phyloP scores from a whole-genome alignment of 2,797 vertebrate genomes.

The Cirrhinus mrigala region DNA sequence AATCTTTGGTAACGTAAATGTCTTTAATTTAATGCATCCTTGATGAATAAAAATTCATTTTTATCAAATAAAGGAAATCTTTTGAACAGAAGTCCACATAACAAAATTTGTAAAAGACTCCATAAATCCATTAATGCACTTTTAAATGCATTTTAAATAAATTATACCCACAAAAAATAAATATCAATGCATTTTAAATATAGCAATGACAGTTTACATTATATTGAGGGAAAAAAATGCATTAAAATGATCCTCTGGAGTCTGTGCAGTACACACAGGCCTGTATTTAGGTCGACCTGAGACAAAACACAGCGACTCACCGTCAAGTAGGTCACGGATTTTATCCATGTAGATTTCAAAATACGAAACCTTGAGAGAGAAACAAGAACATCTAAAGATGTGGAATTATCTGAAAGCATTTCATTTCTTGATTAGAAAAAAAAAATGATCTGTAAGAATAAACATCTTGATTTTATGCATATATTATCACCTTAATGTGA shows the following conservation, averaged over 20 bases:
- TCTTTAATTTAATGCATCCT: not conserved
- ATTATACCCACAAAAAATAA: not conserved
- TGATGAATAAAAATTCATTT: not conserved
- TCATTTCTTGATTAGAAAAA: not conserved
- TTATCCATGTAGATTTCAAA: slow-evolving; percentile 99
- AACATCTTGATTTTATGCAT: too few relatives aligned
- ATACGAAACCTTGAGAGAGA: slow-evolving; percentile 87
- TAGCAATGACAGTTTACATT: not conserved
- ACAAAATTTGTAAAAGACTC: not conserved
- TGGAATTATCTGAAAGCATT: not conserved
- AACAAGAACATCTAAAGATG: not conserved
- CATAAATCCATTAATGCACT: not conserved
- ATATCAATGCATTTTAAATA: not conserved
- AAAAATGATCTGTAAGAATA: not conserved
- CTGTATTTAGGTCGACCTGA: slow-evolving; percentile 10
- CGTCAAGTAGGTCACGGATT: slow-evolving; percentile 94
- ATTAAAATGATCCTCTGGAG: not conserved
- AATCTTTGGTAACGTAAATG: not conserved
- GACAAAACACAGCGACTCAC: slow-evolving; percentile 74
- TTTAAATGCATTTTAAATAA: not conserved
- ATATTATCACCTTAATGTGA: slow-evolving; percentile 88
- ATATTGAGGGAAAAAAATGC: not conserved
- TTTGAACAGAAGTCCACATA: too few relatives aligned
- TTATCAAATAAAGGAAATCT: too few relatives aligned
- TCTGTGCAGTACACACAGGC: not conserved